Evolutionary conservation across 2,888 invertebrate genomes (phyloP).

Genomic region (Dicranocentrus wangi): DNA sequence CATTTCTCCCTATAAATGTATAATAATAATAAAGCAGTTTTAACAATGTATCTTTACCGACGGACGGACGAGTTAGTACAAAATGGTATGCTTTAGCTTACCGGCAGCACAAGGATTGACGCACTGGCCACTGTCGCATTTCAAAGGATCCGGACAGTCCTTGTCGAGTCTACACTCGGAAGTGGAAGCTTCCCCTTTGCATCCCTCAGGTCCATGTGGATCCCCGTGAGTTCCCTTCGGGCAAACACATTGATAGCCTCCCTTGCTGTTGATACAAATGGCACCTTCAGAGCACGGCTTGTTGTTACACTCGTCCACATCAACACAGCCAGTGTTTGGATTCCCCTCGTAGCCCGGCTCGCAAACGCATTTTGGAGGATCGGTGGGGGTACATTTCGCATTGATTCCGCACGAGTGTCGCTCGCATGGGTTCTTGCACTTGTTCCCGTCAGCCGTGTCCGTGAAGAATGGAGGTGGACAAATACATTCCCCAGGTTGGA

Average conservation of each 20-base stretch:
- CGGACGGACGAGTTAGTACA: too few species aligned
- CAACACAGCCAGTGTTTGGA: conserved; percentile 85
- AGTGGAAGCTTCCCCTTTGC: conserved; percentile 76
- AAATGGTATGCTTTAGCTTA: neutral
- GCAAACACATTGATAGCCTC: conserved; percentile 89
- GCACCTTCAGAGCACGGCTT: conserved; percentile 91
- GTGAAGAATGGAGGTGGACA: conserved; percentile 93
- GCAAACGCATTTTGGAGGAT: conserved; percentile 81
- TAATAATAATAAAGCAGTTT: too few species aligned
- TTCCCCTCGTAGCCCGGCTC: conserved; percentile 90
- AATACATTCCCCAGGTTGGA: conserved; percentile 92
- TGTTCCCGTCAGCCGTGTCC: conserved; percentile 86
- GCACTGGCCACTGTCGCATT: conserved; percentile 86
- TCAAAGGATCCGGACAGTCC: conserved; percentile 87
- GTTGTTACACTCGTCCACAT: conserved; percentile 86
- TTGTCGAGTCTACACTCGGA: conserved; percentile 80
- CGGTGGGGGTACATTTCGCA: conserved; percentile 75
- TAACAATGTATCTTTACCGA: conserved; percentile 4
- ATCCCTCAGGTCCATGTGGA: conserved; percentile 85
- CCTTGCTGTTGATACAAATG: conserved; percentile 89
- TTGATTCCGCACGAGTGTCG: conserved; percentile 92
- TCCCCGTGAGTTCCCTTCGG: conserved; percentile 88
- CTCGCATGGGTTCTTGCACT: conserved; percentile 94
- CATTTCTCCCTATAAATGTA: conserved; percentile 50
- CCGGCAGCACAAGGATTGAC: conserved; percentile 83